These are phyloP conservation scores for Sitodiplosis mosellana DNA, from an alignment of 1,140 invertebrate species.

Conservation along the genomic window DNA sequence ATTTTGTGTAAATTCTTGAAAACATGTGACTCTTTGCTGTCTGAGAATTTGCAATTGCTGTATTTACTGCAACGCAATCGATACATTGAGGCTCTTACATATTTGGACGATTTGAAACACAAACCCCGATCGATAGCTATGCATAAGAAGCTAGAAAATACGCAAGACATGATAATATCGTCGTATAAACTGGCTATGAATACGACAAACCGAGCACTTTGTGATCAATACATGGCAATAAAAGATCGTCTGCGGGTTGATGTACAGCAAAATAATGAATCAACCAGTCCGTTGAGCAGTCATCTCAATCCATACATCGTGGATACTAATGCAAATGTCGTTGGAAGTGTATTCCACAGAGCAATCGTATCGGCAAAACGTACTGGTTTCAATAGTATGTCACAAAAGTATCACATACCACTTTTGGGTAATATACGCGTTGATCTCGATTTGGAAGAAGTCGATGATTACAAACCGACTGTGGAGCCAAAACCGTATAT, in stretches of 20 bases:
- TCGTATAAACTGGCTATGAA: slow-evolving; percentile 19
- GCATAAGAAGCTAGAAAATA: neutral
- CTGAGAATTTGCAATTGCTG: slow-evolving; percentile 16
- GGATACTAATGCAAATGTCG: slow-evolving; percentile 5
- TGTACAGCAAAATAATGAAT: slow-evolving; percentile 6
- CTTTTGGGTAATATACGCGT: neutral
- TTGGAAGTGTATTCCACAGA: slow-evolving; percentile 16
- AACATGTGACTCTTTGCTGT: slow-evolving; percentile 4
- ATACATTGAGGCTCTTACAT: slow-evolving; percentile 19
- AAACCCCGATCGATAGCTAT: neutral
- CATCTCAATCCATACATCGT: slow-evolving; percentile 15
- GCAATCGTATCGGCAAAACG: slow-evolving; percentile 14
- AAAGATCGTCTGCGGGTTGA: slow-evolving; percentile 7
- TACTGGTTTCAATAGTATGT: neutral
- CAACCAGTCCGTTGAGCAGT: slow-evolving; percentile 13
- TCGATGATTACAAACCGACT: neutral
- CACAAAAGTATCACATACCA: neutral
- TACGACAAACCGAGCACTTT: slow-evolving; percentile 14
- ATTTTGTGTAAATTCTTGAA: slow-evolving; percentile 12
- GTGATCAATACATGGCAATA: slow-evolving; percentile 13
- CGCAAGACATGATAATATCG: slow-evolving; percentile 10
- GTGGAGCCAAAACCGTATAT: neutral
- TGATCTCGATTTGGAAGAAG: neutral
- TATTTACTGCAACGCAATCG: slow-evolving; percentile 18
- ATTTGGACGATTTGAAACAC: slow-evolving; percentile 14